Evolutionary conservation across 2,113 vertebrate species (phyloP), one percentile per base, ranked within the genome.

Genomic region (Myotis lucifugus): DNA sequence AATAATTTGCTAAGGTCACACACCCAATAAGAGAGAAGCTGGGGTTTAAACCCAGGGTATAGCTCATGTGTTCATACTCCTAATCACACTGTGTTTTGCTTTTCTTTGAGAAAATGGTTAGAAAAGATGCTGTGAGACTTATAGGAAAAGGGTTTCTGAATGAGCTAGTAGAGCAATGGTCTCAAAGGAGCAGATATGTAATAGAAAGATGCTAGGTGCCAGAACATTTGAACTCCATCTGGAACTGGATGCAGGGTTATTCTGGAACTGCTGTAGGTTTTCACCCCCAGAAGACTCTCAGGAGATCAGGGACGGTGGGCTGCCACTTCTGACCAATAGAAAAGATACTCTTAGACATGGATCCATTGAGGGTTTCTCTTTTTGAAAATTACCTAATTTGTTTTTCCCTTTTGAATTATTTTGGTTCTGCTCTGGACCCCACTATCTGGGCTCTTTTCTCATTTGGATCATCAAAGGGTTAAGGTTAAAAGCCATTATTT

Each of bases 401-500:
- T 34, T 59, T 50, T 50, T 34, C 15, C 14, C 1, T 50, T 25
- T 72, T 87, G 34, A 54, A 13, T 91, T 56, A 23, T 84, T 81
- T 95, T 91, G 61, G 32, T 89, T 91, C 69, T 86, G 37, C 27
- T 91, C 19, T 78, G 67, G 10, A 2, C 34, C 13, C 23, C 32
- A 48, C 46, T 42, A 14, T 77, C 52, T 78, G 37, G 21, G 25
- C 15, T 61, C 19, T 14, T 93, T 76, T 78, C 12, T 90, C 59
- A 77, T 76, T 46, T 34, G 50, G 79, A 46, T 87, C 50, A 82
- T 82, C 67, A 92, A 27, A 42, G 48, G 27, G 17, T n/a, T 82
- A 90, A 94, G 34, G 25, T 32, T 82, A 69, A 95, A 92, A 83
- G 19, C 40, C 40, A 69, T 72, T 96, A 56, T 90, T 79, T 87